phyloP scores from a whole-genome alignment of 2,888 invertebrate genomes.

The Dynastes grantii region DNA sequence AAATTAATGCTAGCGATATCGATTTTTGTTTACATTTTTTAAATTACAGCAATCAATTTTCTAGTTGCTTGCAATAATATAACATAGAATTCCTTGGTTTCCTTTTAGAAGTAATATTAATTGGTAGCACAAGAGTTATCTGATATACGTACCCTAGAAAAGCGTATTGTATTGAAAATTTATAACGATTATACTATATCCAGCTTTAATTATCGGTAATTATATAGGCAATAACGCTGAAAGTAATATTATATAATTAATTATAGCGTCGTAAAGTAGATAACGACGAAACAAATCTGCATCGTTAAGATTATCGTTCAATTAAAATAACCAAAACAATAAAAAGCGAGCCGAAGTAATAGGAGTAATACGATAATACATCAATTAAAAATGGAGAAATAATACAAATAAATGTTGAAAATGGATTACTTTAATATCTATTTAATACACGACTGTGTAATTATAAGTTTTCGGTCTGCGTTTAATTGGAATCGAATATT shows the following conservation, averaged over 20 bases:
- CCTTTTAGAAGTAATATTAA: background rate
- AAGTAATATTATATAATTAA: constrained; percentile 1
- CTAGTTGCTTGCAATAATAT: background rate
- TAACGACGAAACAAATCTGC: constrained; percentile 14
- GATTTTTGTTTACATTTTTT: too few species aligned
- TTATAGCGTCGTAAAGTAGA: constrained; percentile 27
- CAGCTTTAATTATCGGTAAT: constrained; percentile 24
- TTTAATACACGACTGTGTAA: constrained; percentile 26
- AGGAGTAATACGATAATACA: constrained; percentile 21
- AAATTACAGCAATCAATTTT: too few species aligned
- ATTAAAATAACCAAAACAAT: constrained; percentile 25
- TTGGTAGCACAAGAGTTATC: background rate
- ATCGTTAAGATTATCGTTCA: constrained; percentile 23
- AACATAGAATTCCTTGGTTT: background rate
- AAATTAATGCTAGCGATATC: too few species aligned
- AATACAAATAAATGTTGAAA: constrained; percentile 26
- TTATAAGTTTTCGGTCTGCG: constrained; percentile 30
- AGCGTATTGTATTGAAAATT: background rate
- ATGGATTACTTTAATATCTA: constrained; percentile 33
- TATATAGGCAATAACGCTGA: constrained; percentile 11
- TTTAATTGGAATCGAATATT: constrained; percentile 32
- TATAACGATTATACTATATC: background rate
- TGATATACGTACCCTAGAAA: background rate
- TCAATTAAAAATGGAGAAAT: constrained; percentile 17
- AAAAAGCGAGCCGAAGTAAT: constrained; percentile 4